Base-by-base conservation (phyloP, 2,888 invertebrate species). In the Drosophila recens region DNA sequence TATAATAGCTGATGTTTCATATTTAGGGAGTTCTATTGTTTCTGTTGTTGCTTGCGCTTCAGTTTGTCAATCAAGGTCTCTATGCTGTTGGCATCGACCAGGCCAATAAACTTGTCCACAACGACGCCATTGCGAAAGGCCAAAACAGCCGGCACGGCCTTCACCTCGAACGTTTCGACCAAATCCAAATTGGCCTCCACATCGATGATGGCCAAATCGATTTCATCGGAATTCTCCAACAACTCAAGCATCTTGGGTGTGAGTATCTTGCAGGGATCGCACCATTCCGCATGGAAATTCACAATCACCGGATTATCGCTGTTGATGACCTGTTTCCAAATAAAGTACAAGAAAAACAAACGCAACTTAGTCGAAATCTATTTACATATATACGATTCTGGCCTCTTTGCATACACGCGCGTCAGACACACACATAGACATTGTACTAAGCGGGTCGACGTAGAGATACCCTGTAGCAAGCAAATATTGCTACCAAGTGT, bases 261-360 rank as follows among this genome's bases (percentile, higher is more conserved):
- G 13, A 97, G 93, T 86, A 97, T 96, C 92, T 97, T 97, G 92
- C 97, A 97, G 0, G 97, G 97, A 92, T 97, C 97, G 90, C 97
- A 97, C 97, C 97, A 97, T 80, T 97, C 97, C 0, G 97, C 97
- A 90, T 97, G 97, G 90, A 97, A 97, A 91, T 97, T 97, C 0
- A 97, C 97, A 91, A 97, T 96, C n/a, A 97, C 97, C 34, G 97
- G 96, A 86, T 95, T 95, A 40, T 95, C 94, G 81, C 96, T 97
- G 91, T 97, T 96, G 95, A 97, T 96, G 56, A 97, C 95, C 94
- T 76, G 65, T 64, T 64, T 56, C 94, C 11, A 27, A 66, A 27
- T 27, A 5, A 27, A 27, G 27, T 5, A 20, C 15, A 20, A 36
- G 9, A 49, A 30, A 38, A 30, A 20, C 13, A 27, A 49, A 38